Base-by-base conservation (phyloP, 2,113 vertebrate species). In the Percina caprodes region DNA sequence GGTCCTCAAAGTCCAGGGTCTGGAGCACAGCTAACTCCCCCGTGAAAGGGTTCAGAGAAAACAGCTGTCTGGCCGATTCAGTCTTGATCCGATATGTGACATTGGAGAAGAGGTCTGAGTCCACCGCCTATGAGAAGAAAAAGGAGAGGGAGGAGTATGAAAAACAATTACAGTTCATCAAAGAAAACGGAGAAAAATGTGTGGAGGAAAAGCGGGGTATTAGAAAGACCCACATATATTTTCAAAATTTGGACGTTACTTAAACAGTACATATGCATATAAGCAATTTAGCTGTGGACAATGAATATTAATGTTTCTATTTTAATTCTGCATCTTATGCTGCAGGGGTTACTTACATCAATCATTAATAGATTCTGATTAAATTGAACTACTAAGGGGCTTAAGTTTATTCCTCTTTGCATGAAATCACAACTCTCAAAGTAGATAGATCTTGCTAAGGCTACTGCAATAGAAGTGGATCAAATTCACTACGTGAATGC, bases 1-100 rank as follows among this genome's bases (percentile, higher is more conserved):
- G 96, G 15, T 95, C 94, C 74, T 99, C 98, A 48, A 98, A 99
- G 95, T 99, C 98, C 92, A 99, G 87, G 69, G 96, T 92, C 92
- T 97, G 96, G 66, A 96, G 77, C 83, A 99, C 93, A 0, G 96
- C 94, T 8, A 99, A 63, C 62, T 95, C 95, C 75, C 97, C 98
- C 0, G 96, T 97, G 74, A 97, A 74, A 14, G 94, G 93, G 93
- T 99, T 90, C 66, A 99, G 89, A 13, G 95, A 91, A 89, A 99
- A 99, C 61, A 97, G 92, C 79, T 96, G 92, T 19, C 78, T 94
- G 8, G 95, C 97, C 60, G 97, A 96, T 60, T 95, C 96, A 0
- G 96, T 96, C 92, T 95, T 96, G 88, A 99, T 97, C 16, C 92
- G 95, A 60, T 97, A 99, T 14, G 96, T 98, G 84, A 98, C 91